phyloP scores from a whole-genome alignment of 2,888 invertebrate species.

The Nesidiocoris tenuis region DNA sequence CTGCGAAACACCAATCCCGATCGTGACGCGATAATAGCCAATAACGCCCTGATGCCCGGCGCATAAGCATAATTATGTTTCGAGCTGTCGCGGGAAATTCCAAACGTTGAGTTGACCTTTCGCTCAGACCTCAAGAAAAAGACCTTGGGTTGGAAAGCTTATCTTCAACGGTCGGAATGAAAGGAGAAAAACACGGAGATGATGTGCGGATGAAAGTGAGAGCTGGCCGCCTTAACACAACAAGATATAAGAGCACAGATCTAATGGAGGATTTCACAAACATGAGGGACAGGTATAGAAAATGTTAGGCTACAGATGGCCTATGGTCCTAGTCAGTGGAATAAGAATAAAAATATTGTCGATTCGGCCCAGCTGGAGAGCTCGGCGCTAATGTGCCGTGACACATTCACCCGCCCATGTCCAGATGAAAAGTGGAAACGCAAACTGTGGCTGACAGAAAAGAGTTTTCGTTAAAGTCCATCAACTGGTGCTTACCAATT shows the following conservation, averaged over 20 bases:
- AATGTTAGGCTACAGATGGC: neutral
- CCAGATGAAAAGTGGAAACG: neutral
- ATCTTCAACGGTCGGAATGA: neutral
- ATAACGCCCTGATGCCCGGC: too few species aligned
- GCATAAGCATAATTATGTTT: too few species aligned
- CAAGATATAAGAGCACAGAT: neutral
- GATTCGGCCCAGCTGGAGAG: too few species aligned
- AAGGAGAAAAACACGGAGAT: neutral
- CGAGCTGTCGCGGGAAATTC: too few species aligned
- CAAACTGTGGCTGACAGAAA: neutral
- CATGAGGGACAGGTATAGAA: neutral
- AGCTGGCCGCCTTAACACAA: too few species aligned
- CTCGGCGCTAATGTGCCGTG: neutral
- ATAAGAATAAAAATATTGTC: neutral
- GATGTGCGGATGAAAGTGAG: neutral
- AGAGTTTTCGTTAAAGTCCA: too few species aligned
- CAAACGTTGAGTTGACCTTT: neutral
- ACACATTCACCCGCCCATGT: too few species aligned
- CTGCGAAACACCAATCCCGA: too few species aligned
- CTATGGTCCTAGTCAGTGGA: neutral
- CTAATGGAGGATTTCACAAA: neutral
- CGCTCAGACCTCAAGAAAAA: neutral
- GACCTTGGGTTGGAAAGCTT: neutral
- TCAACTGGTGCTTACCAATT: too few species aligned
- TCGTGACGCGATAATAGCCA: too few species aligned